Evolutionary conservation across 2,797 vertebrate species (phyloP), one percentile per base, ranked within the genome.

Genomic region (Eulemur coronatus): DNA sequence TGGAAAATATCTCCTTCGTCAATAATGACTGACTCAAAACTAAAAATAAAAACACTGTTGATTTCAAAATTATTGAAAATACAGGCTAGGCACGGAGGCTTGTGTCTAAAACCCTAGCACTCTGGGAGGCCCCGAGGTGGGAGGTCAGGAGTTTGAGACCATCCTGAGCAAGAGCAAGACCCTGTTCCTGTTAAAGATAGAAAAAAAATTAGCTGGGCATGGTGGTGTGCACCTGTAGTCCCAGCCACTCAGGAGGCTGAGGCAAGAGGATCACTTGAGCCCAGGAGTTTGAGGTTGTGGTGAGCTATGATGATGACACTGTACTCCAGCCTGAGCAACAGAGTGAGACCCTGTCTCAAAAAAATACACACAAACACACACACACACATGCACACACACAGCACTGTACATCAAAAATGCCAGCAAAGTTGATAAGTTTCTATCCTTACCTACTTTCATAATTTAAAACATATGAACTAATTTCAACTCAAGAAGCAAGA

Each of bases 381-480:
- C 20, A 55, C 55, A 24, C 22, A 57, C 55, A 22, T 7, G 20
- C 18, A 50, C 17, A 52, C 50, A 52, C 50, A 18, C 17, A 18
- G 22, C 41, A 30, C 6, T 79, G 18, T 14, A 18, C 9, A 43
- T 52, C 57, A 89, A 89, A 96, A 89, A 86, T 38, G 46, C 14
- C 41, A 89, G 81, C 11, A 50, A 73, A n/a, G 18, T n/a, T 78
- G 55, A 67, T 48, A 35, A 63, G 87, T n/a, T 33, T 94, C 63
- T 82, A 43, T 22, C 15, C 20, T 84, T 93, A 65, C 2, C 6
- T 50, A 82, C 79, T 75, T 87, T 79, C 22, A 84, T 72, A 73
- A 75, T 35, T 89, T 72, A 41, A 84, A 96, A 91, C 50, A 94
- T 96, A 86, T 65, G 78, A 86, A 14, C 17, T 79, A 10, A 59